Conservation (phyloP, 2,888 invertebrate genomes). For the Liodrosophila aerea region DNA sequence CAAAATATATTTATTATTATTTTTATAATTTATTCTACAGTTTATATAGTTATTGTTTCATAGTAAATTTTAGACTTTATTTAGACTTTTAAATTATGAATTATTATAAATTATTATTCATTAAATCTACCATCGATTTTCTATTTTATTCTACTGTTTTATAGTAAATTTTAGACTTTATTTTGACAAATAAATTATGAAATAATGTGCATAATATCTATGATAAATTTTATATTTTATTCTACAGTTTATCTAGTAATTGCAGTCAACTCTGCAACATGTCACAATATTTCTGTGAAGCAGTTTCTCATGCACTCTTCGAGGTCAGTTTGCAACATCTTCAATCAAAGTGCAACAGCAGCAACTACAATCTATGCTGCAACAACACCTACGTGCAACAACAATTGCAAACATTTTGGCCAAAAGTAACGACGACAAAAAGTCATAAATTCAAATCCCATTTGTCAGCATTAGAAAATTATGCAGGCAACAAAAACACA, state of each 20-base stretch:
- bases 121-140: too few relatives aligned
- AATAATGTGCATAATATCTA: too few relatives aligned
- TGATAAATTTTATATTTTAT: too few relatives aligned
- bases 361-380: slow-evolving; percentile 7
- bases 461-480: slow-evolving; percentile 78
- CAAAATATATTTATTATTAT: too few relatives aligned
- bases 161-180: too few relatives aligned
- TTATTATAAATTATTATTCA: too few relatives aligned
- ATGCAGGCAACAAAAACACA: slow-evolving; percentile 53
- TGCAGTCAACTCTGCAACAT: slow-evolving; percentile 24
- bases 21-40: slow-evolving; percentile 35
- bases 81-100: too few relatives aligned
- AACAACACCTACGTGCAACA: slow-evolving; percentile 30
- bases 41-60: too few relatives aligned
- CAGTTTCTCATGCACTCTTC: slow-evolving; percentile 53
- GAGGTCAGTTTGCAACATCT: slow-evolving; percentile 73
- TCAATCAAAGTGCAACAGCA: slow-evolving; percentile 59
- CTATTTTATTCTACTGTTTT: too few relatives aligned
- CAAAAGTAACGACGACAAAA: slow-evolving; percentile 40
- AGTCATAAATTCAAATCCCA: slow-evolving; percentile 75
- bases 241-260: too few relatives aligned
- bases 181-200: too few relatives aligned
- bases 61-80: too few relatives aligned
- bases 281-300: slow-evolving; percentile 22
- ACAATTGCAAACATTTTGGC: slow-evolving; percentile 35